Conservation (phyloP, 2,797 vertebrate genomes). For the Bryconaethiops microstoma region DNA sequence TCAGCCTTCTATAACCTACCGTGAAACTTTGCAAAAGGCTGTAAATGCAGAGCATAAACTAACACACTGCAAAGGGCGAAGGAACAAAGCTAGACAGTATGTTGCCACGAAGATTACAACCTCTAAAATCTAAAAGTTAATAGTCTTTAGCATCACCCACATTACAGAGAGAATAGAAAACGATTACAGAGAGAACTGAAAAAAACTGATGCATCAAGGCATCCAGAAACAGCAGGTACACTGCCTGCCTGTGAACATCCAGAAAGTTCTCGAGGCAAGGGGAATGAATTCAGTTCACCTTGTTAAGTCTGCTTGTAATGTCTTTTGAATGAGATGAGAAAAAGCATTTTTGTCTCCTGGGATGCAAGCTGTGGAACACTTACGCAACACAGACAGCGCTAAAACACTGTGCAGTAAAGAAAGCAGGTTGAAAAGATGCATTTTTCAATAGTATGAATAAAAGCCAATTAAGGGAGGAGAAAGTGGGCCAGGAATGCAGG, state of each 20-base stretch:
- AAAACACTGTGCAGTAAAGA: conserved; percentile 30
- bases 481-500: conserved; percentile 12
- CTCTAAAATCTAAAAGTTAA: not conserved
- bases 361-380: conserved; percentile 41
- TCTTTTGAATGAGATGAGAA: conserved; percentile 48
- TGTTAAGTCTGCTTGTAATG: conserved; percentile 32
- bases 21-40: not conserved
- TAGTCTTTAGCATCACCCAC: not conserved
- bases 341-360: conserved; percentile 3
- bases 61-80: not conserved
- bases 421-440: conserved; percentile 20
- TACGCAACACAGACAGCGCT: conserved; percentile 45
- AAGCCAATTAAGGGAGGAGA: conserved; percentile 24
- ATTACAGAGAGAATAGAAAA: not conserved
- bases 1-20: not conserved
- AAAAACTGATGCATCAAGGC: not conserved
- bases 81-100: not conserved
- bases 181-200: not conserved
- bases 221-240: conserved; percentile 17
- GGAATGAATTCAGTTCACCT: conserved; percentile 43
- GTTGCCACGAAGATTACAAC: not conserved
- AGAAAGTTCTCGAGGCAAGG: conserved; percentile 26
- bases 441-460: conserved; percentile 13
- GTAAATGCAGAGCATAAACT: not conserved
- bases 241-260: conserved; percentile 17